Evolutionary conservation across 2,113 vertebrate species (phyloP).

Genomic region (Tamias sibiricus): DNA sequence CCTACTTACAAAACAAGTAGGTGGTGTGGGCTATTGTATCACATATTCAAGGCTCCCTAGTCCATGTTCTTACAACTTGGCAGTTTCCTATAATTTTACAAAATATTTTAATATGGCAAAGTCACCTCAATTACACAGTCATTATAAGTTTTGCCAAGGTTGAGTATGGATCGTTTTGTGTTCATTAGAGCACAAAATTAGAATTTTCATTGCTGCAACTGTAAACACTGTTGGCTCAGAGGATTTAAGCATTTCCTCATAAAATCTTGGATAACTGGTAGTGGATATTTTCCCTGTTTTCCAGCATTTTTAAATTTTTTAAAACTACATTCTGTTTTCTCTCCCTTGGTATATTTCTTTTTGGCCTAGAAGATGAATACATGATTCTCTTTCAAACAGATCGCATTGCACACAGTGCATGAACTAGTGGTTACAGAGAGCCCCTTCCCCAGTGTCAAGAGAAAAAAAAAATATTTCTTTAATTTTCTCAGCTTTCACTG

Average conservation of each 20-base stretch:
- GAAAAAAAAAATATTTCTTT: slow-evolving; percentile 79
- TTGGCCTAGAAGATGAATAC: slow-evolving; percentile 70
- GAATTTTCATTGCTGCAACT: slow-evolving; percentile 90
- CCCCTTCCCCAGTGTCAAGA: slow-evolving; percentile 61
- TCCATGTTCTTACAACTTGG: slow-evolving; percentile 82
- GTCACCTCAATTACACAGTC: slow-evolving; percentile 88
- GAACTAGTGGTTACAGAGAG: slow-evolving; percentile 70
- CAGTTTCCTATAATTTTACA: slow-evolving; percentile 83
- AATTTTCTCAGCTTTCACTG: slow-evolving; percentile 72
- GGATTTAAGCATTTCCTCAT: slow-evolving; percentile 81
- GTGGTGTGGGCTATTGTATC: neutral
- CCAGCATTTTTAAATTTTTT: slow-evolving; percentile 77
- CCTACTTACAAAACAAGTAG: neutral
- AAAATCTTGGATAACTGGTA: slow-evolving; percentile 84
- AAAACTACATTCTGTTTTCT: slow-evolving; percentile 57
- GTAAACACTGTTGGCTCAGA: slow-evolving; percentile 87
- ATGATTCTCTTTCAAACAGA: slow-evolving; percentile 70
- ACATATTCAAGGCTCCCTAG: slow-evolving; percentile 52
- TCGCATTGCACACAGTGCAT: slow-evolving; percentile 55
- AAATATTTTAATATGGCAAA: slow-evolving; percentile 84
- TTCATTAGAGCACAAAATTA: slow-evolving; percentile 92
- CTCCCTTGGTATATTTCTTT: slow-evolving; percentile 68
- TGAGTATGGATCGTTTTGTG: slow-evolving; percentile 89
- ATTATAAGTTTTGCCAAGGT: slow-evolving; percentile 89
- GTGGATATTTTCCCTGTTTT: slow-evolving; percentile 72